phyloP scores from a whole-genome alignment of 2,113 vertebrate species.

The Alligator sinensis region DNA sequence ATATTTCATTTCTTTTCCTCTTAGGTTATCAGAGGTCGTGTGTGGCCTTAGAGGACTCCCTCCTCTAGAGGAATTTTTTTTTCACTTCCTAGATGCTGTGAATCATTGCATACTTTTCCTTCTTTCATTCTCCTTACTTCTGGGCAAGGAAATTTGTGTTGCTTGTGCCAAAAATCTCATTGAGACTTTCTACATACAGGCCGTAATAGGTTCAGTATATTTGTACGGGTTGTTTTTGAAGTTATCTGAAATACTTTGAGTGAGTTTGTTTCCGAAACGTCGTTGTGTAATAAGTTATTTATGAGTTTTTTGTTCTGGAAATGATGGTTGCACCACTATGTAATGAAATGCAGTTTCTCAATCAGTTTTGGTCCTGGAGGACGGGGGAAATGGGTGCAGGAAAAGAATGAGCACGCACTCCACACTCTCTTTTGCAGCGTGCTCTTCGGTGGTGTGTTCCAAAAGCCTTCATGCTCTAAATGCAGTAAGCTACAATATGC shows the following conservation, averaged over 20 bases:
- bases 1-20: not conserved
- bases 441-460: not conserved
- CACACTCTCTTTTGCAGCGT: not conserved
- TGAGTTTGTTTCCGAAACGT: not conserved
- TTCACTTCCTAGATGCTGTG: not conserved
- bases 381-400: not conserved
- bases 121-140: not conserved
- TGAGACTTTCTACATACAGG: not conserved
- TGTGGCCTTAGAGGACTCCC: not conserved
- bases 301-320: conserved; percentile 3
- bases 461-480: not conserved
- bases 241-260: not conserved
- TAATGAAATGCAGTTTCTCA: conserved; percentile 5
- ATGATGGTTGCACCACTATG: not conserved
- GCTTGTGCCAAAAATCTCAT: not conserved
- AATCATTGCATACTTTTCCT: not conserved
- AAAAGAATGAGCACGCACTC: not conserved
- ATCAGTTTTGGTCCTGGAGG: not conserved
- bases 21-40: not conserved
- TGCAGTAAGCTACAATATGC: not conserved
- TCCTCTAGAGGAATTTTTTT: not conserved
- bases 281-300: not conserved
- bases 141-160: not conserved
- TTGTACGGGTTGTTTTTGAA: not conserved
- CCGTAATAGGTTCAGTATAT: not conserved